A percentile compares a stretch with the other conserved stretches of the same genome.
Evolutionary conservation across 2,888 invertebrate genomes (phyloP).

Genomic region (Pegoplata infirma): DNA sequence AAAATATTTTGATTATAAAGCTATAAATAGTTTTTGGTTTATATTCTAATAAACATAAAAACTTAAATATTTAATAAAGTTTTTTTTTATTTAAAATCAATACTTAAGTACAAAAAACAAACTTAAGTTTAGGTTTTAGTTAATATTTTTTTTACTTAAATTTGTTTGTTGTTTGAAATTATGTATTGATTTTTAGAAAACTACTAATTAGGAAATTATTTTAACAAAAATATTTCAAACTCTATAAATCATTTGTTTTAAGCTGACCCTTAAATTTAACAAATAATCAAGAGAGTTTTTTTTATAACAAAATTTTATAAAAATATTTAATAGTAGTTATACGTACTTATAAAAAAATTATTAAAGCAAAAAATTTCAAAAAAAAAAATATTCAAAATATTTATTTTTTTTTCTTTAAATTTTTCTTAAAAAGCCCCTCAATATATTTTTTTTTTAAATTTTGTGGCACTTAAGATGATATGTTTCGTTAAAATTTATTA

Average conservation of each 20-base stretch:
- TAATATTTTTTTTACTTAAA: slow-evolving; percentile 11
- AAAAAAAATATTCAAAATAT: slow-evolving; percentile 4
- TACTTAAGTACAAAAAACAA: slow-evolving; percentile 37
- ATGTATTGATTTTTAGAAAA: slow-evolving; percentile 27
- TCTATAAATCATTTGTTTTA: slow-evolving; percentile 52
- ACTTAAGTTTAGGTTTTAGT: neutral
- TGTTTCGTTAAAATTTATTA: slow-evolving; percentile 53
- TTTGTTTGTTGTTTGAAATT: slow-evolving; percentile 40
- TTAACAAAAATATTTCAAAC: slow-evolving; percentile 18
- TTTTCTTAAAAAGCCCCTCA: slow-evolving; percentile 51
- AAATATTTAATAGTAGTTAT: neutral
- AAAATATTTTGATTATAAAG: slow-evolving; percentile 16
- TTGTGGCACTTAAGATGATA: slow-evolving; percentile 62
- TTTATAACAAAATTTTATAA: slow-evolving; percentile 6
- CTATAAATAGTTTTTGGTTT: slow-evolving; percentile 34
- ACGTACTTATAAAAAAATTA: slow-evolving; percentile 4
- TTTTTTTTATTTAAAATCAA: slow-evolving; percentile 6
- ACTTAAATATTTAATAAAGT: neutral
- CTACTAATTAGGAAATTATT: neutral
- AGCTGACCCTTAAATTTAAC: slow-evolving; percentile 52
- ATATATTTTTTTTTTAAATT: neutral
- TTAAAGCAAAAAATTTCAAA: neutral
- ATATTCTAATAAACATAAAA: slow-evolving; percentile 20
- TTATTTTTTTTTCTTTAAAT: slow-evolving; percentile 12
- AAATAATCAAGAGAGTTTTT: slow-evolving; percentile 57